Conservation (phyloP, 2,113 vertebrate genomes). For the Microcebus ravelobensis region DNA sequence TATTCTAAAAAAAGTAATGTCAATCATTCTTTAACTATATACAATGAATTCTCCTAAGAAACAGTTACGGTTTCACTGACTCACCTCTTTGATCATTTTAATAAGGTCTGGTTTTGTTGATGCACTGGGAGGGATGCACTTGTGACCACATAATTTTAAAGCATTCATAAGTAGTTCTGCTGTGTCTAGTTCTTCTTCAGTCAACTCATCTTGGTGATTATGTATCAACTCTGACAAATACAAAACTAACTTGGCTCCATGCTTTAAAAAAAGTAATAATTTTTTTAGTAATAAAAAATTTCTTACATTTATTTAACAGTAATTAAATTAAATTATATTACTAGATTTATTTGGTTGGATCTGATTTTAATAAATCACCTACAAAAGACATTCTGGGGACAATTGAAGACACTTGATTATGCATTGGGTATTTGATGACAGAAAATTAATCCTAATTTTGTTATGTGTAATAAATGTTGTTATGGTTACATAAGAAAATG, state of each 20-base stretch:
- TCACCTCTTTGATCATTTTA: conserved; percentile 93
- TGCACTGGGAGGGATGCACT: conserved; percentile 90
- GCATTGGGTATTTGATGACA: neutral
- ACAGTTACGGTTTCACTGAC: conserved; percentile 57
- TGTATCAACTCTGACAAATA: conserved; percentile 95
- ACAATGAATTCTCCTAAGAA: neutral
- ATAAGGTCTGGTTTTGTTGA: conserved; percentile 91
- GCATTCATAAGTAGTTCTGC: conserved; percentile 91
- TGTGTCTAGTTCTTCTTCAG: conserved; percentile 88
- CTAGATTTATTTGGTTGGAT: neutral
- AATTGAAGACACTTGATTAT: neutral
- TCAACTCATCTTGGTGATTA: conserved; percentile 90
- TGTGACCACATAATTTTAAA: conserved; percentile 93
- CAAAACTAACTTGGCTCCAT: conserved; percentile 94
- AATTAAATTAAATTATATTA: conserved; percentile 38
- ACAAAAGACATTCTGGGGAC: neutral
- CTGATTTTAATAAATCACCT: neutral
- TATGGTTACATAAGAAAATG: neutral
- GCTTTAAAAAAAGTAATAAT: conserved; percentile 84
- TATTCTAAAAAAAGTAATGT: neutral
- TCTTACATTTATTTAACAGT: conserved; percentile 42
- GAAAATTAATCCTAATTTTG: neutral
- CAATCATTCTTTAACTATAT: neutral
- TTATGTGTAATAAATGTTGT: neutral
- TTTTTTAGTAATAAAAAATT: conserved; percentile 40